Percentiles rank a stretch among this genome's conserved stretches.
Conservation (phyloP, 2,797 vertebrate species). For the Ceyx erithaca region DNA sequence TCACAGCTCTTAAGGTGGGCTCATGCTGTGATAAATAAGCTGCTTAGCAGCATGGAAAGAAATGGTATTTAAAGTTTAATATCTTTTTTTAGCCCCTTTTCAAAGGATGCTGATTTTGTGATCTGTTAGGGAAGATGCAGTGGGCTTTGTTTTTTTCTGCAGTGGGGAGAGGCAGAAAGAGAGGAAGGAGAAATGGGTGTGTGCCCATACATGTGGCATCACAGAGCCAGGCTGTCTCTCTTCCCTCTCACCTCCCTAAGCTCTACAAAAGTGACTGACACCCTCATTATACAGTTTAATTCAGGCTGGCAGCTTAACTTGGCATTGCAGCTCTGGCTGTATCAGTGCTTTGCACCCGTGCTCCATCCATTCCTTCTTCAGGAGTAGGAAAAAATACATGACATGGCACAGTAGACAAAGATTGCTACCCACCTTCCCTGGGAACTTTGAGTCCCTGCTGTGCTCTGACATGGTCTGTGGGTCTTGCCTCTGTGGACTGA, state of each 20-base stretch:
- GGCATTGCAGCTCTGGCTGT: background rate
- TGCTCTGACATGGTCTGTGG: background rate
- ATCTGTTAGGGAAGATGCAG: constrained; percentile 52
- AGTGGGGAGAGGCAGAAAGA: background rate
- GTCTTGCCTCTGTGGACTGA: background rate
- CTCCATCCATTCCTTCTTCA: background rate
- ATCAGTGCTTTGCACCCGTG: constrained; percentile 15
- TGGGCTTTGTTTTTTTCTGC: background rate
- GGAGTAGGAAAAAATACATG: background rate
- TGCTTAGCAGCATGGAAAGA: constrained; percentile 77
- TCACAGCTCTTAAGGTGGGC: constrained; percentile 75
- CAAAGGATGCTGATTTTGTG: constrained; percentile 65
- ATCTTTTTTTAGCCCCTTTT: constrained; percentile 73
- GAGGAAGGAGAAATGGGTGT: background rate
- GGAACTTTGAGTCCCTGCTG: background rate
- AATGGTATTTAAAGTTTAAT: constrained; percentile 75
- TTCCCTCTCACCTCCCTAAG: background rate
- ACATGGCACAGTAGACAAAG: background rate
- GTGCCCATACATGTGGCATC: background rate
- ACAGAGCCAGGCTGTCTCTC: background rate
- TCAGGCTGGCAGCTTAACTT: constrained; percentile 11
- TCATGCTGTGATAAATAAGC: constrained; percentile 80
- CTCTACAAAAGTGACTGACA: constrained; percentile 20
- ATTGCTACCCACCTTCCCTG: background rate
- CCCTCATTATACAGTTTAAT: constrained; percentile 40